These are phyloP conservation scores for Amblyjoppa fuscipennis DNA, from an alignment of 2,888 invertebrate species.

Conservation along the genomic window DNA sequence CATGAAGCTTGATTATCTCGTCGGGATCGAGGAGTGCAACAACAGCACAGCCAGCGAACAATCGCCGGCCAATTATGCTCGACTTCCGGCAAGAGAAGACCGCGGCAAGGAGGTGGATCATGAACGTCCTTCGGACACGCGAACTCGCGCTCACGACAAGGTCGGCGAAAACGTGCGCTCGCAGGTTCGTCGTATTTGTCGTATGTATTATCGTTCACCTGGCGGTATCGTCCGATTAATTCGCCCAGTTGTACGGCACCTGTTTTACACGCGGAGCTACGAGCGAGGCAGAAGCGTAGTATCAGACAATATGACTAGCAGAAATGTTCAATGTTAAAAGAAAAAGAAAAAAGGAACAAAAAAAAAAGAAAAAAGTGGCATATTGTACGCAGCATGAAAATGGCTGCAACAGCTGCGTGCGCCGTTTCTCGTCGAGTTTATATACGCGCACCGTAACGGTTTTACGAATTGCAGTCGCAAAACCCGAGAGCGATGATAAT, in stretches of 20 bases:
- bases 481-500: conserved; percentile 12
- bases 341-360: not conserved
- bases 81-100: conserved; percentile 50
- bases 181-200: not conserved
- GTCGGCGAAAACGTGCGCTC: conserved; percentile 38
- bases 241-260: not conserved
- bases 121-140: conserved; percentile 54
- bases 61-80: conserved; percentile 41
- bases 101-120: conserved; percentile 32
- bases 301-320: not conserved
- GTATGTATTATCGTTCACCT: conserved; percentile 7
- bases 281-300: not conserved
- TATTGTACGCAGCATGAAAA: not conserved
- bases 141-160: conserved; percentile 43
- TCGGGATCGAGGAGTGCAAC: conserved; percentile 29
- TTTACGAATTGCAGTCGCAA: not conserved
- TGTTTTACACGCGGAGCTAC: not conserved
- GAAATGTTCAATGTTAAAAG: not conserved
- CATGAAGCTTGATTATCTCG: conserved; percentile 43
- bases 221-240: not conserved
- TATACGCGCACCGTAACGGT: conserved; percentile 8
- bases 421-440: not conserved
- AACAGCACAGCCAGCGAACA: not conserved
- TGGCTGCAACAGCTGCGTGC: not conserved
- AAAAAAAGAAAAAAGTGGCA: not conserved